Base-by-base conservation (phyloP, 1,140 invertebrate species). In the Spodoptera frugiperda region DNA sequence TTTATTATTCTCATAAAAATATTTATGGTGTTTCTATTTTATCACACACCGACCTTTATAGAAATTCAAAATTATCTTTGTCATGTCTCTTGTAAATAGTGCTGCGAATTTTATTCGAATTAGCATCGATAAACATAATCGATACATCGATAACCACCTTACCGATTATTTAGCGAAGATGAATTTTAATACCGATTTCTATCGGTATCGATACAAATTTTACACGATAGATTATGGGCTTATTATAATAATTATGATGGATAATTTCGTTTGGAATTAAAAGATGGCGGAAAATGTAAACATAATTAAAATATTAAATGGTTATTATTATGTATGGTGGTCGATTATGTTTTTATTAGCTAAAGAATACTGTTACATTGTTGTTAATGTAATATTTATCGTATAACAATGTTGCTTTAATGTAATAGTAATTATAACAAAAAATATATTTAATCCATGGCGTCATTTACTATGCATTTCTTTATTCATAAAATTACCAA, bases 161-260 rank as follows among this genome's bases (percentile, higher is more conserved):
- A 39, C 33, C 33, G 33, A 39, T 39, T 48, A 67, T 48, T 65
- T 46, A 65, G 63, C 21, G 19, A 48, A 67, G 63, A 67, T 67
- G 63, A 67, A 67, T 67, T 67, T 67, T 67, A 67, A 67, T 48
- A 49, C 46, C 44, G 63, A 67, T 67, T 49, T 8, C 19, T 49
- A 67, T 67, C 63, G 33, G 19, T 9, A 67, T 67, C 63, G 63
- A 67, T 67, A 67, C 6, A 67, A 67, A n/a, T 5, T 15, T 48
- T 67, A 25, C 44, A 49, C 49, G 63, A 67, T 67, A 49, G 17
- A 67, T 49, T 10, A 39, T 63, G n/a, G 1, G 33, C 33, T 39
- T 48, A 49, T 67, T 25, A 25, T 25, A 67, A 67, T 67, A 39
- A 67, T 67, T 67, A 67, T 67, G 19, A 67, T 67, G 44, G 44